phyloP scores from a whole-genome alignment of 2,888 invertebrate genomes.

The Drosophila aldrichi region DNA sequence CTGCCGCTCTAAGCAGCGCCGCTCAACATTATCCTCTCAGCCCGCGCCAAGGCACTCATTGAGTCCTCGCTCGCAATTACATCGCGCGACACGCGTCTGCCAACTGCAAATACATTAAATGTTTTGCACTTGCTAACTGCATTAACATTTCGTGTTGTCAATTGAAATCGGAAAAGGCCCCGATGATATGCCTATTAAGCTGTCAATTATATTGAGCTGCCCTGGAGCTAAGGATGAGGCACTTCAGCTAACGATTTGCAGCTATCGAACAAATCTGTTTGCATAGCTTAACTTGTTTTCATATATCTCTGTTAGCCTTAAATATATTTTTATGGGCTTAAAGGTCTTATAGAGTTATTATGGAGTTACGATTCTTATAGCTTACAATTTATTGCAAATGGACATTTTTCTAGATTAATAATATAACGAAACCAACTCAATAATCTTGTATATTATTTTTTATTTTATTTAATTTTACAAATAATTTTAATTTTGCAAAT shows the following conservation, averaged over 20 bases:
- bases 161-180: not conserved
- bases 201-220: slow-evolving; percentile 8
- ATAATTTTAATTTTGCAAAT: no score
- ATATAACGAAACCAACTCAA: no score
- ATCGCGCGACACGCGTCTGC: slow-evolving; percentile 32
- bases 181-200: slow-evolving; percentile 19
- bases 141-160: slow-evolving; percentile 29
- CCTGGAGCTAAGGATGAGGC: no score
- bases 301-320: not conserved
- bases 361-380: no score
- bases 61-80: slow-evolving; percentile 73
- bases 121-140: slow-evolving; percentile 46
- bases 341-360: not conserved
- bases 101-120: slow-evolving; percentile 45
- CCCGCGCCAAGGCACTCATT: slow-evolving; percentile 26
- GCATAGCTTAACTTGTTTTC: not conserved
- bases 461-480: no score
- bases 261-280: not conserved
- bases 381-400: no score
- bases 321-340: not conserved
- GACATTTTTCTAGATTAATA: no score
- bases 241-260: not conserved
- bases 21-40: slow-evolving; percentile 19
- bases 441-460: no score
- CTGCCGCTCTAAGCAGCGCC: slow-evolving; percentile 15